These are phyloP conservation scores for Brachirus orientalis DNA, from an alignment of 2,113 vertebrate species.

Conservation along the genomic window DNA sequence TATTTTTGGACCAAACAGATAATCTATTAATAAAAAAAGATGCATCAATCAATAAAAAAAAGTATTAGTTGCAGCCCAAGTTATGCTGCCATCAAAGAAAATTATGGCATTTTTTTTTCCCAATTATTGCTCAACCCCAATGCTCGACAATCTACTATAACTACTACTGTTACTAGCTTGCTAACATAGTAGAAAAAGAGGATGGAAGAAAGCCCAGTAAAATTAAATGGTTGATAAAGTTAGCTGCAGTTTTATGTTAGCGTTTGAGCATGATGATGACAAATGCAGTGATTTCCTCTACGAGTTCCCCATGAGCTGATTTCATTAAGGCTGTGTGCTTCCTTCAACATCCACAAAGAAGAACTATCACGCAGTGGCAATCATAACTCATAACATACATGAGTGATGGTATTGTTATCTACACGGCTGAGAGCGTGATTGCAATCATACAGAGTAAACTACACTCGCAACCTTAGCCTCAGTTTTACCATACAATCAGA, in stretches of 20 bases:
- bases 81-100: no score
- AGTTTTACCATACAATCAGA: background rate
- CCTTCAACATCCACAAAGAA: slow-evolving; percentile 23
- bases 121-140: no score
- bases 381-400: background rate
- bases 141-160: background rate
- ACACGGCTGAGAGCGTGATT: background rate
- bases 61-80: no score
- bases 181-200: background rate
- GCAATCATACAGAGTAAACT: background rate
- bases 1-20: no score
- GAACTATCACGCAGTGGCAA: background rate
- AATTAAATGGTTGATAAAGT: slow-evolving; percentile 63
- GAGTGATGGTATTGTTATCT: background rate
- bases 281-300: slow-evolving; percentile 44
- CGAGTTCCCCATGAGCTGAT: slow-evolving; percentile 25
- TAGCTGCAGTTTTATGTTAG: slow-evolving; percentile 24
- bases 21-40: no score
- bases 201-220: slow-evolving; percentile 13
- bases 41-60: no score
- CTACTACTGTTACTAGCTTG: background rate
- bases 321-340: slow-evolving; percentile 37
- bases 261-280: slow-evolving; percentile 52
- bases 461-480: background rate
- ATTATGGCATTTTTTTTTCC: no score